Evolutionary conservation across 2,888 invertebrate genomes (phyloP).

Genomic region (Drosophila anceps): DNA sequence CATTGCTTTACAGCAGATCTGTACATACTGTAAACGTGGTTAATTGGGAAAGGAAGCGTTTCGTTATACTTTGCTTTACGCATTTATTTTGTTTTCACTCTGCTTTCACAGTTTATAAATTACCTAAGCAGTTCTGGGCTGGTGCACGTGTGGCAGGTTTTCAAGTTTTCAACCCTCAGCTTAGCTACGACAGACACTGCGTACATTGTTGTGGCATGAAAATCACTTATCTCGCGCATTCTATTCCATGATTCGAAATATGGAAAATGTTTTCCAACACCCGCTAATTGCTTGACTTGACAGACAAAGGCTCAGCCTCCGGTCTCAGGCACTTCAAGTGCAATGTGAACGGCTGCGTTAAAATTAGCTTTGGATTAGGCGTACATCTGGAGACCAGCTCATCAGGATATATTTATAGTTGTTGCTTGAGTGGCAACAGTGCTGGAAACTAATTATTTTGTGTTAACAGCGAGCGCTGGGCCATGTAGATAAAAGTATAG

Average conservation of each 20-base stretch:
- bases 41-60: neutral
- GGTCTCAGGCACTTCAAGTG: slow-evolving; percentile 27
- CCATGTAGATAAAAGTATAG: neutral
- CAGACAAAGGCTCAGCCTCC: slow-evolving; percentile 54
- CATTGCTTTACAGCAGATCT: neutral
- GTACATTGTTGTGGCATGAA: slow-evolving; percentile 17
- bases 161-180: slow-evolving; percentile 22
- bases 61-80: slow-evolving; percentile 3
- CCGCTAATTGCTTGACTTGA: slow-evolving; percentile 55
- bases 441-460: neutral
- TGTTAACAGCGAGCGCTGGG: neutral
- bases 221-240: slow-evolving; percentile 21
- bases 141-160: slow-evolving; percentile 50
- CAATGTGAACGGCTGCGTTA: slow-evolving; percentile 9
- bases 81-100: slow-evolving; percentile 1
- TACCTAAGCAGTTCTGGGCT: slow-evolving; percentile 31
- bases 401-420: neutral
- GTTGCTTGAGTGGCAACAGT: neutral
- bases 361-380: slow-evolving; percentile 2
- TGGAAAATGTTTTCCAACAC: slow-evolving; percentile 10
- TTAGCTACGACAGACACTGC: slow-evolving; percentile 1
- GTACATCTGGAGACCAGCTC: slow-evolving; percentile 5
- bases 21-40: neutral
- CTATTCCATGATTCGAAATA: slow-evolving; percentile 14
- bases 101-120: slow-evolving; percentile 44